Evolutionary conservation across 2,888 invertebrate genomes (phyloP), one percentile per base, ranked within the genome.

Genomic region (Mesoligia furuncula): DNA sequence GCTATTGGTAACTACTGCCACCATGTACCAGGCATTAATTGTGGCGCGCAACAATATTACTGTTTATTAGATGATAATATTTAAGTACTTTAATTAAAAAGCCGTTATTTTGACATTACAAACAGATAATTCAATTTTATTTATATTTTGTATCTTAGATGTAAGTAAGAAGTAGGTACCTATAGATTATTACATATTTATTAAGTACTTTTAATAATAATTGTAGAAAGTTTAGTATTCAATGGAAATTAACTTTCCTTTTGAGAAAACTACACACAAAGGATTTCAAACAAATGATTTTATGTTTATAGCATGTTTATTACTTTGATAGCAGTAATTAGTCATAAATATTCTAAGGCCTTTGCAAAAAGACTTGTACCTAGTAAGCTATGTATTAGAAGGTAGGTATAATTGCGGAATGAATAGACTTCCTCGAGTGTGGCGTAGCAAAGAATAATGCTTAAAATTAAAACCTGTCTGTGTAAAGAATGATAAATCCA

Each of bases 271-370:
- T 36, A 48, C 1, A 15, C 20, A 64, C 27, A 79, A 57, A 67
- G 45, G 45, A 24, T 15, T 62, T 59, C 11, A 42, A 31, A 83
- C 69, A 73, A 72, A 54, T 39, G 68, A 74, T 69, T 69, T 68
- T 68, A 67, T 65, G 17, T 15, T 4, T 67, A 48, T 48, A 31
- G 17, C 54, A 65, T 59, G 24, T 71, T 73, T 80, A 73, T 73
- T 71, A 64, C 69, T 70, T 64, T 57, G 17, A 68, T 71, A 59
- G 24, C 45, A 72, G 15, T 81, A 42, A 83, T 71, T 70, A 48
- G 27, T n/a, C 13, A 81, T 85, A 51, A 72, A 74, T 77, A 83
- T 83, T 85, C 64, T 74, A 65, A 57, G 61, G 24, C 15, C 11
- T 15, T 20, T 64, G 80, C 39, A 69, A 75, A 84, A 80, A 61